Conservation (phyloP, 2,797 vertebrate genomes). For the Lutjanus argentimaculatus region DNA sequence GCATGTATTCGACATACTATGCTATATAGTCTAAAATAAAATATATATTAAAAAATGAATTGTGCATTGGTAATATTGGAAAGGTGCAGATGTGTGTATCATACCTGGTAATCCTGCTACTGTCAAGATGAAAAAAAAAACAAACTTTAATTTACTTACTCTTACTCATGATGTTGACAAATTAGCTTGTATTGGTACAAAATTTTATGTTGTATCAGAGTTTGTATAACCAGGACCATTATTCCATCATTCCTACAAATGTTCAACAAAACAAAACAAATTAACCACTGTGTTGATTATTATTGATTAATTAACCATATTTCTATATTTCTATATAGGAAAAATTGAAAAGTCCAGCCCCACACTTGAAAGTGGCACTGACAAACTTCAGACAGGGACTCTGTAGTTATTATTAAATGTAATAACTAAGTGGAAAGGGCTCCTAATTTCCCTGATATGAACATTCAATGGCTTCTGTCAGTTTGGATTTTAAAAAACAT, state of each 20-base stretch:
- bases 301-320: neutral
- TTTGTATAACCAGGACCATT: neutral
- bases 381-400: neutral
- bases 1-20: no score
- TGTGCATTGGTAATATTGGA: no score
- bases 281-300: no score
- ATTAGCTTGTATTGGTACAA: neutral
- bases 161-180: neutral
- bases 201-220: neutral
- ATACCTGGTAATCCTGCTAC: no score
- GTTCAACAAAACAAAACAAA: neutral
- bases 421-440: neutral
- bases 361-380: neutral
- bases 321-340: no score
- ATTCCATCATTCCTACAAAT: neutral
- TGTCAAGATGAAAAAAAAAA: no score
- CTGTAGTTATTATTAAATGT: neutral
- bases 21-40: no score
- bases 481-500: no score
- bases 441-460: no score
- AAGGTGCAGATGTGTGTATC: no score
- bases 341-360: neutral
- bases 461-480: no score
- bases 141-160: neutral
- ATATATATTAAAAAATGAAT: no score